These are phyloP conservation scores for Varanus salvator DNA, from an alignment of 2,113 vertebrate species.

Conservation along the genomic window DNA sequence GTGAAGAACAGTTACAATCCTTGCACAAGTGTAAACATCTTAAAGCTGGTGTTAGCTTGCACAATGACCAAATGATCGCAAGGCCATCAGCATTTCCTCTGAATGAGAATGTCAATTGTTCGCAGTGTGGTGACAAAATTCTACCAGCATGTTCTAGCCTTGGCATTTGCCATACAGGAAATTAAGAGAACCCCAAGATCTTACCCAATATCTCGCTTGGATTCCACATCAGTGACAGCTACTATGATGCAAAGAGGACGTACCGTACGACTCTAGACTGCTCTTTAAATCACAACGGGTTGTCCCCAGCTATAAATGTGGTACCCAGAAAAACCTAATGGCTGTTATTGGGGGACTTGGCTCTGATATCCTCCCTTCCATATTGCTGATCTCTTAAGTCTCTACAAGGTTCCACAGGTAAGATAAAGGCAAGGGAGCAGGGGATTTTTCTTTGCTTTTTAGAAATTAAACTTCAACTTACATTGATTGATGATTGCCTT, in stretches of 20 bases:
- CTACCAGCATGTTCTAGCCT: no score
- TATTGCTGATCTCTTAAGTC: neutral
- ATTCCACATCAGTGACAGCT: neutral
- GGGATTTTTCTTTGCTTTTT: no score
- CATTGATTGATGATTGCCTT: no score
- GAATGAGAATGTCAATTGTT: neutral
- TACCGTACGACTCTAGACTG: neutral
- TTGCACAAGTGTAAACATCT: neutral
- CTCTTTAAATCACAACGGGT: no score
- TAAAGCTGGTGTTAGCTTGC: neutral
- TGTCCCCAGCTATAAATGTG: no score
- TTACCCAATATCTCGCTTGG: neutral
- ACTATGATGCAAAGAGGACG: neutral
- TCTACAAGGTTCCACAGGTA: conserved; percentile 20
- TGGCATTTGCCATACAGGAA: no score
- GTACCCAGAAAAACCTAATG: no score
- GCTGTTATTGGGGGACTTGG: neutral
- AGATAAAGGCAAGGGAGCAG: neutral
- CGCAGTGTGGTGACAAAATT: no score
- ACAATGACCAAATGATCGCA: neutral
- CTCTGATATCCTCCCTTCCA: neutral
- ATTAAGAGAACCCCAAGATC: neutral
- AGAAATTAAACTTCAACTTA: neutral
- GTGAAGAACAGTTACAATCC: neutral
- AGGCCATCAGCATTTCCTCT: neutral